Evolutionary conservation across 2,113 vertebrate genomes (phyloP).

Genomic region (Crotalus horridus): DNA sequence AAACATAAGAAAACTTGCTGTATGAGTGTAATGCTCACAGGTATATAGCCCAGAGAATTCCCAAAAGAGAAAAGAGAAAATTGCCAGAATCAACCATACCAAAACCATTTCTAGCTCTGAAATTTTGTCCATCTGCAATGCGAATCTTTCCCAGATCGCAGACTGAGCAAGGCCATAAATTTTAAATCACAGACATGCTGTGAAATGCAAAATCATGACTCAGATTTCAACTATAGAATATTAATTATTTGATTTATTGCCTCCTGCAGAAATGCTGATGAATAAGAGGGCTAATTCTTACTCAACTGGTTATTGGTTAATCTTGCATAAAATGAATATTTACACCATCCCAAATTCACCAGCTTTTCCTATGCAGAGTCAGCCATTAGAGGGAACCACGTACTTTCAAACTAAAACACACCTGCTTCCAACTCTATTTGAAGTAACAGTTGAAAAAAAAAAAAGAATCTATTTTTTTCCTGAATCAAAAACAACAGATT

Average conservation of each 20-base stretch:
- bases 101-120: not conserved
- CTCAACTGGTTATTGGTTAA: not conserved
- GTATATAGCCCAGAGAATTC: not conserved
- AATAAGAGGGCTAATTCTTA: not conserved
- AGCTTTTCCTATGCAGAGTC: not conserved
- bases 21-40: not conserved
- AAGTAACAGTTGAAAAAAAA: not conserved
- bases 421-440: not conserved
- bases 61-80: not conserved
- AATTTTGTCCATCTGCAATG: not conserved
- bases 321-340: not conserved
- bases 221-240: not conserved
- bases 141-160: not conserved
- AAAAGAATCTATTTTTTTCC: not conserved
- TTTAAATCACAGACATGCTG: not conserved
- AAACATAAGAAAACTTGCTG: not conserved
- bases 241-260: not conserved
- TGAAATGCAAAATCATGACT: not conserved
- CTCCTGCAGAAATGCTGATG: not conserved
- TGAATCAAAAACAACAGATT: not conserved
- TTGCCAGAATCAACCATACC: not conserved
- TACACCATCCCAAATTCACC: not conserved
- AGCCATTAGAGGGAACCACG: conserved; percentile 7
- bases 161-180: not conserved
- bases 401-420: not conserved